Conservation (phyloP, 2,888 invertebrate species). For the Phrixothrix hirtus region DNA sequence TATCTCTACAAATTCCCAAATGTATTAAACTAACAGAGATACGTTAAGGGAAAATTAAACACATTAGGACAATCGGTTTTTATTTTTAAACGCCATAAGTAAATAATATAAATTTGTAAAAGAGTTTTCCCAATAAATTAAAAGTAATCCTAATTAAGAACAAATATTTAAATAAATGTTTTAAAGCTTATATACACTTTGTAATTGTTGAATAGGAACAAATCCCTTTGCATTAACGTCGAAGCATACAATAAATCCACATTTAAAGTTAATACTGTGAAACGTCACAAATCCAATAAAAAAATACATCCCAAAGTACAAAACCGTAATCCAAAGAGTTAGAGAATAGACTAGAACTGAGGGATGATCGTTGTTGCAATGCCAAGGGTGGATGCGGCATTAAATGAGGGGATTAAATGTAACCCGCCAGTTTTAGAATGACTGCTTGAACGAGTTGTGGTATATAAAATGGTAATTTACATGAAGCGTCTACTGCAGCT, state of each 20-base stretch:
- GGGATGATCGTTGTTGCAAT: conserved; percentile 17
- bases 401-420: conserved; percentile 48
- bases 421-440: conserved; percentile 43
- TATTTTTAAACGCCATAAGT: too few relatives aligned
- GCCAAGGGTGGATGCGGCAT: conserved; percentile 38
- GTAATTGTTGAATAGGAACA: conserved; percentile 7
- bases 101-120: too few relatives aligned
- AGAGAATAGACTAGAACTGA: conserved; percentile 26
- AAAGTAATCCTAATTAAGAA: conserved; percentile 14
- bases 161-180: conserved; percentile 13
- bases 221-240: conserved; percentile 44
- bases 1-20: too few relatives aligned
- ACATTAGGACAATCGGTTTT: too few relatives aligned
- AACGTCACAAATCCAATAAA: conserved; percentile 50
- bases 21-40: too few relatives aligned
- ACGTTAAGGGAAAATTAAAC: too few relatives aligned
- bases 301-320: conserved; percentile 45
- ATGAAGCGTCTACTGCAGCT: conserved; percentile 43
- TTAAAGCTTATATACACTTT: neutral
- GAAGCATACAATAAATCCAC: conserved; percentile 53
- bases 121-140: conserved; percentile 10
- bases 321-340: conserved; percentile 42
- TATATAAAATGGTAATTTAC: conserved; percentile 47
- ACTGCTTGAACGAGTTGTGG: conserved; percentile 43
- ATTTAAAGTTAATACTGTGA: conserved; percentile 50